Conservation (phyloP, 2,113 vertebrate genomes). For the Lepus europaeus region DNA sequence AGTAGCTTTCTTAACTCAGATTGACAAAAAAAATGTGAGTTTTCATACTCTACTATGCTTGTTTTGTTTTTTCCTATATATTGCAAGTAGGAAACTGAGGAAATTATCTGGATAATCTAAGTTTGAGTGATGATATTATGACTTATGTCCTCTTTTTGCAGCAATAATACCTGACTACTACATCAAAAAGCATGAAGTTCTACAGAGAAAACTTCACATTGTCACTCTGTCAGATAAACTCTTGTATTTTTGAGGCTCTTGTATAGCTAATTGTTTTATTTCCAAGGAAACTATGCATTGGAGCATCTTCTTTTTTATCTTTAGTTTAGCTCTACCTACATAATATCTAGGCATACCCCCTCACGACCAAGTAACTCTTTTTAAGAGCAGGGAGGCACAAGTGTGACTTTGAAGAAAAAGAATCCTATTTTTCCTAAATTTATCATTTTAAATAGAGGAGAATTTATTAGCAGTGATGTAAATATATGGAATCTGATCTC, state of each 20-base stretch:
- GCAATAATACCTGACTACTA: background rate
- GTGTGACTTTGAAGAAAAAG: background rate
- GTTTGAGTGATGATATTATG: background rate
- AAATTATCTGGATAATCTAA: background rate
- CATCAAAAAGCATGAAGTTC: background rate
- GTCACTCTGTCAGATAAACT: background rate
- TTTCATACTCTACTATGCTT: background rate
- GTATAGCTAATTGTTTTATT: background rate
- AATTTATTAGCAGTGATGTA: background rate
- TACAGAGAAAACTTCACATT: background rate
- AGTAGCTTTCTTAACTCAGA: background rate
- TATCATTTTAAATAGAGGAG: background rate
- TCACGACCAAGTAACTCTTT: background rate
- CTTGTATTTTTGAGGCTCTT: background rate
- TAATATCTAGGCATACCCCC: background rate
- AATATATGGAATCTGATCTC: background rate
- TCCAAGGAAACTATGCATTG: background rate
- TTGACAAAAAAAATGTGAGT: background rate
- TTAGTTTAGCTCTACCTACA: background rate
- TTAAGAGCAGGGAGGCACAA: background rate
- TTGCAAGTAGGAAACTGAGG: conserved; percentile 17
- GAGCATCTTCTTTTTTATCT: background rate
- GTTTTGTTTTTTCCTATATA: background rate
- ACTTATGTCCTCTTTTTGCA: background rate
- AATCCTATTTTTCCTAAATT: conserved; percentile 29